phyloP scores from a whole-genome alignment of 37 sponge, comb jelly and placozoan species.

The Axinella damicornis region DNA sequence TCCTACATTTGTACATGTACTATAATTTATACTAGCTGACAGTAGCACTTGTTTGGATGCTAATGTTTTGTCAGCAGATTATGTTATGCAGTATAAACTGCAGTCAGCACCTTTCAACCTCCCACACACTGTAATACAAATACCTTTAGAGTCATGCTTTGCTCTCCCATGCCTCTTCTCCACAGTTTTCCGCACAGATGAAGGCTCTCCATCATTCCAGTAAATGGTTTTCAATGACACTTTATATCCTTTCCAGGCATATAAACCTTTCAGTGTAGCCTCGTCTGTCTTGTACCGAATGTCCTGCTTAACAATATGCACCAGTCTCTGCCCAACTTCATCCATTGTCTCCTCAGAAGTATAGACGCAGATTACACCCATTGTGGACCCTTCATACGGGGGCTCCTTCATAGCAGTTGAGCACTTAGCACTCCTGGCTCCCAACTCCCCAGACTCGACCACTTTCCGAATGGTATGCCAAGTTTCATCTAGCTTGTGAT shows the following conservation, averaged over 20 bases:
- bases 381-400: not conserved
- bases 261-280: slow-evolving; percentile 51
- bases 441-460: slow-evolving; percentile 24
- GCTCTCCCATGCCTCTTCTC: not conserved
- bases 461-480: slow-evolving; percentile 23
- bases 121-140: too few relatives aligned
- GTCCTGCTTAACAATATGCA: slow-evolving; percentile 48
- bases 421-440: slow-evolving; percentile 32
- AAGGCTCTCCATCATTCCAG: slow-evolving; percentile 77
- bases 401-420: slow-evolving; percentile 49
- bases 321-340: slow-evolving; percentile 58
- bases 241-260: slow-evolving; percentile 25
- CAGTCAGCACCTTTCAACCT: too few relatives aligned
- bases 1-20: too few relatives aligned
- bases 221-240: slow-evolving; percentile 47
- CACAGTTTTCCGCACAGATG: not conserved
- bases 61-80: too few relatives aligned
- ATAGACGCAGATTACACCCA: slow-evolving; percentile 61
- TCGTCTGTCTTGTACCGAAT: slow-evolving; percentile 74
- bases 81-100: too few relatives aligned
- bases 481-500: slow-evolving; percentile 13
- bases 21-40: too few relatives aligned
- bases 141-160: too few relatives aligned
- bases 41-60: too few relatives aligned
- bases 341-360: slow-evolving; percentile 56